Percentiles rank a stretch among this genome's conserved stretches.
Evolutionary conservation across 1,140 invertebrate genomes (phyloP).

Genomic region (Aradophagus sp.): DNA sequence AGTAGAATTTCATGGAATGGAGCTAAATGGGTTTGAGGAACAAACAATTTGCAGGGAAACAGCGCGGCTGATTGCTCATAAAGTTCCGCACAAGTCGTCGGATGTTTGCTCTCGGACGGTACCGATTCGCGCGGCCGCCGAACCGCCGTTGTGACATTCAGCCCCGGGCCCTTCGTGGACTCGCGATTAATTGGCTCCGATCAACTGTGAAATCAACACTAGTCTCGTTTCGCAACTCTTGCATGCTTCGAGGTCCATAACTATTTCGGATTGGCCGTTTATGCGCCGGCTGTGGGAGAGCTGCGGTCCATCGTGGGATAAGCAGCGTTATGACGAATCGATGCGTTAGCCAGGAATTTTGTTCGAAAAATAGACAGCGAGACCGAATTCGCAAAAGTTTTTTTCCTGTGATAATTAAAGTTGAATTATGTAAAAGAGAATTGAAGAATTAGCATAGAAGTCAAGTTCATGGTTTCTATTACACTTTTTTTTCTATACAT

Average conservation of each 20-base stretch:
- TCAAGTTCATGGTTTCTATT: too few species aligned
- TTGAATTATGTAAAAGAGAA: too few species aligned
- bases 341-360: too few species aligned
- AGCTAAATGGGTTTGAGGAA: slow-evolving; percentile 74
- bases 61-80: slow-evolving; percentile 73
- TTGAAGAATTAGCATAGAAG: too few species aligned
- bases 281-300: background rate
- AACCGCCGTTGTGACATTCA: slow-evolving; percentile 39
- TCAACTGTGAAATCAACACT: slow-evolving; percentile 44
- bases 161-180: slow-evolving; percentile 30
- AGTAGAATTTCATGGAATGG: slow-evolving; percentile 74
- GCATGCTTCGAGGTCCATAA: slow-evolving; percentile 15
- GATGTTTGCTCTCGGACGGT: slow-evolving; percentile 65
- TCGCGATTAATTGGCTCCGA: slow-evolving; percentile 40
- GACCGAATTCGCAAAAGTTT: too few species aligned
- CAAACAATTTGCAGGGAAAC: slow-evolving; percentile 73
- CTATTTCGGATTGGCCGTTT: slow-evolving; percentile 7
- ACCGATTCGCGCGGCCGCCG: slow-evolving; percentile 41
- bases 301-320: too few species aligned
- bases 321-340: too few species aligned
- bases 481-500: too few species aligned
- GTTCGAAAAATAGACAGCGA: too few species aligned
- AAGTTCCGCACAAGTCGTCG: slow-evolving; percentile 66
- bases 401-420: too few species aligned
- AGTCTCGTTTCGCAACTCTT: slow-evolving; percentile 13